These are phyloP conservation scores for Formica aserva DNA, from an alignment of 2,888 invertebrate species.

Conservation along the genomic window DNA sequence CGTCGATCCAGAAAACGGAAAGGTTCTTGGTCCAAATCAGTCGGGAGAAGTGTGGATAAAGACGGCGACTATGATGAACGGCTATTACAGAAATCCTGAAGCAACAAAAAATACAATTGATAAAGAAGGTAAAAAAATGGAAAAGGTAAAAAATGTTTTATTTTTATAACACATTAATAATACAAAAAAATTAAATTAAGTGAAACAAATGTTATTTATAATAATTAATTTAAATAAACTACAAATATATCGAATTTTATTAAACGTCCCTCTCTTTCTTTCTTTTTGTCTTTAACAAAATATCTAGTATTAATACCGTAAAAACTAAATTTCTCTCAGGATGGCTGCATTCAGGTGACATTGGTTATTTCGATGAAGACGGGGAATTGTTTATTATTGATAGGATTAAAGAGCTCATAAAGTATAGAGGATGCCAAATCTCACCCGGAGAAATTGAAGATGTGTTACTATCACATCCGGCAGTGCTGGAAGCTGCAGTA, in stretches of 20 bases:
- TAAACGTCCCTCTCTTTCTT: no score
- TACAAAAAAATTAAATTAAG: neutral
- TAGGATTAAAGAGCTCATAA: conserved; percentile 81
- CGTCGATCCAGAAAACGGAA: conserved; percentile 67
- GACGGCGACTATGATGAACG: conserved; percentile 84
- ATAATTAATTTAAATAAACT: neutral
- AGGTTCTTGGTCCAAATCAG: conserved; percentile 74
- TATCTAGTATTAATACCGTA: neutral
- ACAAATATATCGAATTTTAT: neutral
- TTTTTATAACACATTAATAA: neutral
- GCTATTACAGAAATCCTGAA: conserved; percentile 87
- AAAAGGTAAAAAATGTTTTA: neutral
- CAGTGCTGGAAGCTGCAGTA: conserved; percentile 79
- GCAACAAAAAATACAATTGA: conserved; percentile 86
- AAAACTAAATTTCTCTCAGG: conserved; percentile 64
- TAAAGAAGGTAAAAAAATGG: conserved; percentile 83
- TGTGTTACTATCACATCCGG: conserved; percentile 75
- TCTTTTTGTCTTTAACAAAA: neutral
- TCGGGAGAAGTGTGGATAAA: conserved; percentile 71
- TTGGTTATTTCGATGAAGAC: conserved; percentile 78
- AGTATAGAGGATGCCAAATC: conserved; percentile 79
- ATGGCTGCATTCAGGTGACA: conserved; percentile 82
- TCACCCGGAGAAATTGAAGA: conserved; percentile 80
- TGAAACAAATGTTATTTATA: neutral
- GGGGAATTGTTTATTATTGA: conserved; percentile 80